A percentile compares a stretch with the other conserved stretches of the same genome.
These are phyloP conservation scores for Cladopsammia gracilis DNA, from an alignment of 64 coral and sea anemone species.

Conservation along the genomic window DNA sequence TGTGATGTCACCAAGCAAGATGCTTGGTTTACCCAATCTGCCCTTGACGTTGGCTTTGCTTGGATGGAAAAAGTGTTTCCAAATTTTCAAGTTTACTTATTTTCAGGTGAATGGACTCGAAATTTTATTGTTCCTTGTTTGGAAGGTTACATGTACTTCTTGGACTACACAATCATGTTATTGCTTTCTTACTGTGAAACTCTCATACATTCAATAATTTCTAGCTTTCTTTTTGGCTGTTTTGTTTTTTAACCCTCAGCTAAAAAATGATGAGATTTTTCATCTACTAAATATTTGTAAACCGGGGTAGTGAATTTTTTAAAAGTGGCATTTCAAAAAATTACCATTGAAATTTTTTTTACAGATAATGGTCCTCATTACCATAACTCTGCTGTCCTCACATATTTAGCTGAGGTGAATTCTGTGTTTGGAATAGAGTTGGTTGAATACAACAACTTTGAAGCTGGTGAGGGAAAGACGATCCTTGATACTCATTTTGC, in stretches of 20 bases:
- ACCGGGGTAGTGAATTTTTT: too few species aligned
- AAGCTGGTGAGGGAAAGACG: background rate
- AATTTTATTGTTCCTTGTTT: too few species aligned
- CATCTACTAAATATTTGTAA: too few species aligned
- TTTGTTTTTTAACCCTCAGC: too few species aligned
- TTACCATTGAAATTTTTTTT: background rate
- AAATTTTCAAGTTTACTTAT: conserved; percentile 35
- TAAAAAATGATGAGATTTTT: too few species aligned
- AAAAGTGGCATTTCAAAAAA: background rate
- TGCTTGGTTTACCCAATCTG: conserved; percentile 42
- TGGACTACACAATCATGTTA: background rate
- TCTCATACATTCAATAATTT: background rate
- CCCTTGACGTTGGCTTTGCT: conserved; percentile 45
- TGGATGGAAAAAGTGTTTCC: conserved; percentile 51
- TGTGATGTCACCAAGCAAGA: conserved; percentile 60
- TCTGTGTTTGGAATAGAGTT: background rate
- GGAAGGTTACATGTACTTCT: background rate
- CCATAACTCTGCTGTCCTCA: background rate
- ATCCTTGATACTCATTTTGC: background rate
- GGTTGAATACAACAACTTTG: background rate
- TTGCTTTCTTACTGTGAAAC: background rate
- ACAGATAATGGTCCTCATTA: conserved; percentile 16
- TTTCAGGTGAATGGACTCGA: conserved; percentile 45
- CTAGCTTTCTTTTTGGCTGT: background rate
- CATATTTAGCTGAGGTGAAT: background rate